Base-by-base conservation (phyloP, 2,888 invertebrate species). In the Baccha elongata region DNA sequence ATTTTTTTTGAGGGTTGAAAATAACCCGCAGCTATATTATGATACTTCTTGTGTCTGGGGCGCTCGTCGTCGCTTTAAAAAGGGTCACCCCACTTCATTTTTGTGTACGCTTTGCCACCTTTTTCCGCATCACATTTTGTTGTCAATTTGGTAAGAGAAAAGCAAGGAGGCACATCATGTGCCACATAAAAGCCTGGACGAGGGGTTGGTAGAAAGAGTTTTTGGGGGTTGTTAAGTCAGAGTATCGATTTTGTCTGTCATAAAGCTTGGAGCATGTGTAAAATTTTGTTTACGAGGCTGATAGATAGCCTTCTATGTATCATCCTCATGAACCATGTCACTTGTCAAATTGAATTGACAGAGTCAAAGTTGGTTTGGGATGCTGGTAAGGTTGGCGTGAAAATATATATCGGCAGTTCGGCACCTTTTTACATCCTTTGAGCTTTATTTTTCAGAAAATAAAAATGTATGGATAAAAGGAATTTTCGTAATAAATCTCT, bases 331-430 rank as follows among this genome's bases (percentile, higher is more conserved):
- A 15, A 53, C 35, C 44, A 58, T 62, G 68, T 62, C 80, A 74
- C 69, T 68, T 73, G 68, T 69, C 81, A 71, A 64, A 75, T 65
- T 81, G 80, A 58, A 81, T 68, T 80, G 79, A 64, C 53, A 13
- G 26, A 67, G 74, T 65, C 50, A 64, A 73, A 10, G 21, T 37
- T 19, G 42, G 26, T 11, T 48, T 7, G 17, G 48, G 58, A 48
- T 62, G 50, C 23, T 19, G 40, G 29, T 6, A 19, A 37, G 29
- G 35, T 32, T 55, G 44, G 21, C 15, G 29, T 35, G 42, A 65
- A 76, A 73, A 19, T 40, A n/a, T 50, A 21, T 71, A 50, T 60
- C 29, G 19, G 53, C 35, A 19, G 26, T 46, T 60, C 29, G 19
- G 53, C 35, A 19, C 35, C 53, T 46, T 64, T 71, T 65, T 60